Evolutionary conservation across 2,888 invertebrate genomes (phyloP).

Genomic region (Arenicola marina): DNA sequence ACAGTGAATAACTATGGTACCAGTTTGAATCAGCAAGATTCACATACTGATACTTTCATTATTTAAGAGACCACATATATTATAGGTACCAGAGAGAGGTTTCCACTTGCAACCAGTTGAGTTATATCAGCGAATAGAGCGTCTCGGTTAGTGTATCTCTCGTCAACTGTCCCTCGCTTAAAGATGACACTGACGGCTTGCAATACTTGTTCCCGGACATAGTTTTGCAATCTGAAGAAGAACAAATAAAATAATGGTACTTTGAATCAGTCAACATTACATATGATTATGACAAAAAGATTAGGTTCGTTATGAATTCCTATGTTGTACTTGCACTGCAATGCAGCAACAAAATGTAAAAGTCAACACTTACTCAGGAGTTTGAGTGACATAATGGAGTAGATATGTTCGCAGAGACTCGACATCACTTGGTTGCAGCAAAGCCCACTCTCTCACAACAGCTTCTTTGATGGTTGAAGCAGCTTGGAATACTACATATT

Average conservation of each 20-base stretch:
- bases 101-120: constrained; percentile 74
- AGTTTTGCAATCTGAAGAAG: constrained; percentile 67
- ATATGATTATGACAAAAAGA: background rate
- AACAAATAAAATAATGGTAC: background rate
- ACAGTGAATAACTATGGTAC: too few species aligned
- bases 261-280: background rate
- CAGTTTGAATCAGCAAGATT: too few species aligned
- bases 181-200: constrained; percentile 85
- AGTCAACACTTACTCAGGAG: constrained; percentile 13
- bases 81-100: constrained; percentile 67
- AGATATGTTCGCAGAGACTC: constrained; percentile 77
- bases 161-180: constrained; percentile 69
- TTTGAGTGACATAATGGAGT: constrained; percentile 71
- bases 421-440: constrained; percentile 73
- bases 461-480: constrained; percentile 81
- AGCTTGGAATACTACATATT: constrained; percentile 86
- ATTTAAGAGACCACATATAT: too few species aligned
- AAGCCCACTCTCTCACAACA: constrained; percentile 82
- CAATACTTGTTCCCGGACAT: constrained; percentile 71
- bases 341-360: too few species aligned
- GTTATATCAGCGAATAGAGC: constrained; percentile 67
- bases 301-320: too few species aligned
- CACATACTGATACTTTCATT: too few species aligned
- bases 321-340: too few species aligned
- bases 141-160: constrained; percentile 71